Base-by-base conservation (phyloP, 2,113 vertebrate species). In the Melanostigma gelatinosum region DNA sequence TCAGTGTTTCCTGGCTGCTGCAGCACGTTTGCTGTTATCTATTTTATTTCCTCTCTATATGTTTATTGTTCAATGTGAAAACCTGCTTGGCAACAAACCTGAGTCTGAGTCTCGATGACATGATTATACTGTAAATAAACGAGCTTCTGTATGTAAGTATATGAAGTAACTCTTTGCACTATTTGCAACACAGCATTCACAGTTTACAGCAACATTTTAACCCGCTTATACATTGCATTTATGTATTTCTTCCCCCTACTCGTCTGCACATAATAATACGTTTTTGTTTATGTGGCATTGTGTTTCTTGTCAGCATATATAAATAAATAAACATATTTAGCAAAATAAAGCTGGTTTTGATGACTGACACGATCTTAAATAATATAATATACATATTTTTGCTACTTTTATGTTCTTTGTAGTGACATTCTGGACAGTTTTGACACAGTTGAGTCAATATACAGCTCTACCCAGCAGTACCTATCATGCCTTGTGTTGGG, bases 401-500 rank as follows among this genome's bases (percentile, higher is more conserved):
- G 3, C 8, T 10, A 38, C 3, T 4, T 63, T 11, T 24, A 8
- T 15, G 3, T 24, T 50, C 67, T 27, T 40, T 7, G 7, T 44
- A 0, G 3, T 2, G 54, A 46, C 3, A 32, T 32, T 9, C 1
- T 13, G 52, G n/a, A 42, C 4, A 12, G 44, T 8, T 50, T 6
- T 32, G 16, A 32, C 11, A 22, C 34, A 42, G 42, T 1, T 3
- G 4, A 67, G 64, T 32, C 42, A 3, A 9, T 16, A 24, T 22
- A 5, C 12, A 6, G 52, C 1, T 11, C 68, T 24, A 7, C 36
- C 11, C 40, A n/a, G 57, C 57, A 16, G 20, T 64, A 72, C 34
- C 66, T 75, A 83, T 8, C 54, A 78, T 73, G 54, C 81, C 0
- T 46, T 76, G 77, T 7, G 46, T 15, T 24, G 4, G 61, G 24